These are phyloP conservation scores for Zootoca vivipara DNA, from an alignment of 2,113 vertebrate genomes.

Conservation along the genomic window DNA sequence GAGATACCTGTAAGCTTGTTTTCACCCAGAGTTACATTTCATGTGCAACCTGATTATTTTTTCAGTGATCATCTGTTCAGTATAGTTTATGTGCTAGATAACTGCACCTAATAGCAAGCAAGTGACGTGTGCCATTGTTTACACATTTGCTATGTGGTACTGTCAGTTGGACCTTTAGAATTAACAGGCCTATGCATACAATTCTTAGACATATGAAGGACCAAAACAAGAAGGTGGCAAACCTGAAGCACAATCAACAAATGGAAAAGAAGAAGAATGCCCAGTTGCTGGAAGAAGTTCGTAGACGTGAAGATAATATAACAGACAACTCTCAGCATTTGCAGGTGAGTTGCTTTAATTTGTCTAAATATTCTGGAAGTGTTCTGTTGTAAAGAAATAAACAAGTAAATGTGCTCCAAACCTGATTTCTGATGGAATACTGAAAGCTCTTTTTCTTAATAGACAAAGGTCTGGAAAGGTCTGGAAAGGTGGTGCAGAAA, in stretches of 20 bases:
- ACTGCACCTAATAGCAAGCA: not conserved
- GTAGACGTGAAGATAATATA: conserved; percentile 83
- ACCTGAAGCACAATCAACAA: conserved; percentile 88
- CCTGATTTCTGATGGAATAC: not conserved
- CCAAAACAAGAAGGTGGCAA: conserved; percentile 90
- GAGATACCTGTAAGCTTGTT: not conserved
- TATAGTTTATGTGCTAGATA: not conserved
- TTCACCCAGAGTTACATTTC: not conserved
- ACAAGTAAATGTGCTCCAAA: not conserved
- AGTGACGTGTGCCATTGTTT: not conserved
- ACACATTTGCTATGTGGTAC: conserved; percentile 1
- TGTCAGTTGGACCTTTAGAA: conserved; percentile 11
- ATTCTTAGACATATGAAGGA: conserved; percentile 91
- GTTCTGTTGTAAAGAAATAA: not conserved
- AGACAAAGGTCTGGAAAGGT: not conserved
- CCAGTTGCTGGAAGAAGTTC: conserved; percentile 82
- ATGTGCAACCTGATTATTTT: not conserved
- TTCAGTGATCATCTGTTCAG: not conserved
- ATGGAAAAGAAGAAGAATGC: conserved; percentile 89
- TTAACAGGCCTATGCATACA: conserved; percentile 39
- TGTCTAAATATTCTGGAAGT: not conserved
- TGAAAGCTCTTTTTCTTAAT: not conserved
- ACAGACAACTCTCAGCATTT: conserved; percentile 84
- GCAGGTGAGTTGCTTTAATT: conserved; percentile 80
- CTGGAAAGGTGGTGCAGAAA: not conserved